Conservation (phyloP, 2,113 vertebrate species). For the Solea senegalensis region DNA sequence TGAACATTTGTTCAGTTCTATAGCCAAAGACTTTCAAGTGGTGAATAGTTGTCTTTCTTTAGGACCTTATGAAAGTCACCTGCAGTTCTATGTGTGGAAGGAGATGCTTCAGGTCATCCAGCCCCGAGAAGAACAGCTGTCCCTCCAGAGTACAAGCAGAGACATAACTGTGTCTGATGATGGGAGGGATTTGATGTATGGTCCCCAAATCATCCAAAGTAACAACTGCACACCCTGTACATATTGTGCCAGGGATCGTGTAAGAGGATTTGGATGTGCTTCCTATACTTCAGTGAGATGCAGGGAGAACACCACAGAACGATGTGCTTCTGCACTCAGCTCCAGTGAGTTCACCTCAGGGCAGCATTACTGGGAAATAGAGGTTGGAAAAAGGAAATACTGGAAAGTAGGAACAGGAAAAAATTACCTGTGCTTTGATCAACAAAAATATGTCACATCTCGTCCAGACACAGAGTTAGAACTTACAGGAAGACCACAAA, state of each 20-base stretch:
- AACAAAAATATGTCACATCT: neutral
- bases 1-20: slow-evolving; percentile 8
- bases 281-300: neutral
- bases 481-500: slow-evolving; percentile 19
- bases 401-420: slow-evolving; percentile 53
- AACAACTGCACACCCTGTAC: neutral
- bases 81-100: slow-evolving; percentile 73
- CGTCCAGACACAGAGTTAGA: neutral
- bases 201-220: neutral
- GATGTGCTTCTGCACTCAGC: neutral
- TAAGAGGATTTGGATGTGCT: neutral
- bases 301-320: neutral
- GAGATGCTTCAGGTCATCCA: slow-evolving; percentile 67
- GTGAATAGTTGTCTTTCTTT: slow-evolving; percentile 33
- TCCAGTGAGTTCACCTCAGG: slow-evolving; percentile 33
- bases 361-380: slow-evolving; percentile 64
- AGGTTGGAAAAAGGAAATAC: slow-evolving; percentile 46
- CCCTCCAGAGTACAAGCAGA: neutral
- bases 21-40: slow-evolving; percentile 20
- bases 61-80: slow-evolving; percentile 64
- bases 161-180: slow-evolving; percentile 39
- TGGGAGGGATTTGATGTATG: slow-evolving; percentile 29
- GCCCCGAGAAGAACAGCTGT: slow-evolving; percentile 25
- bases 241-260: neutral
- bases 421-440: slow-evolving; percentile 20